These are phyloP conservation scores for Acleris sparsana DNA, from an alignment of 2,888 invertebrate genomes.

Conservation along the genomic window DNA sequence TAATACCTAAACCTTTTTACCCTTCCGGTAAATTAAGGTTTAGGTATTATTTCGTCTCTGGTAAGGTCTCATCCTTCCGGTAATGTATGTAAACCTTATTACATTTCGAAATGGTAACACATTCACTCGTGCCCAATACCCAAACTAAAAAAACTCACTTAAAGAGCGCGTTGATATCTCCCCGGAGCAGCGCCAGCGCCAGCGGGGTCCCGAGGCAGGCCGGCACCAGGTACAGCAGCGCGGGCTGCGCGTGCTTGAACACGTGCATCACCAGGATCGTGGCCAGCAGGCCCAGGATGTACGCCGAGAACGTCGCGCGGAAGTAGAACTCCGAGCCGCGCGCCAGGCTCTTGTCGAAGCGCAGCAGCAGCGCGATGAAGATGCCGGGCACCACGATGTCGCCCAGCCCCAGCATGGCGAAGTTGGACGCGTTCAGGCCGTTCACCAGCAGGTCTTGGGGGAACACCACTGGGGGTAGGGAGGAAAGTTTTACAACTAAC, in stretches of 20 bases:
- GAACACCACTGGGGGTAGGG: constrained; percentile 91
- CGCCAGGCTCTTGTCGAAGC: constrained; percentile 96
- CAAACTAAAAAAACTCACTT: constrained; percentile 80
- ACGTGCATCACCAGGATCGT: constrained; percentile 99
- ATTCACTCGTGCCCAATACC: too few species aligned
- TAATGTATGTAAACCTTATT: too few species aligned
- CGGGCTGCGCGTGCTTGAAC: constrained; percentile 99
- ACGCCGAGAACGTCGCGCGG: constrained; percentile 94
- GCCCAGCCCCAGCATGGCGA: constrained; percentile 99
- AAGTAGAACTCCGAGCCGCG: constrained; percentile 93
- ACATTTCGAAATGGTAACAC: too few species aligned
- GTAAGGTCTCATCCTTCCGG: too few species aligned
- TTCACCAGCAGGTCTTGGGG: constrained; percentile 98
- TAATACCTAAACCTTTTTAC: too few species aligned
- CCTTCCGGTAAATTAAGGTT: too few species aligned
- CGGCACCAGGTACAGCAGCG: constrained; percentile 97
- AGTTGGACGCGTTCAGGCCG: constrained; percentile 95
- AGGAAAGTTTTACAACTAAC: neutral
- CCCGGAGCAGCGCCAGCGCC: constrained; percentile 92
- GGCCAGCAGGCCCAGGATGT: constrained; percentile 94
- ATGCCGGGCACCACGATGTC: constrained; percentile 99
- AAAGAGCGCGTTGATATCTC: constrained; percentile 95
- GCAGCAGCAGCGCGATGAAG: constrained; percentile 97
- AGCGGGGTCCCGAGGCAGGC: constrained; percentile 96
- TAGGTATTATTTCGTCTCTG: too few species aligned